phyloP scores from a whole-genome alignment of 1,140 invertebrate genomes.

The Megathymus violae region DNA sequence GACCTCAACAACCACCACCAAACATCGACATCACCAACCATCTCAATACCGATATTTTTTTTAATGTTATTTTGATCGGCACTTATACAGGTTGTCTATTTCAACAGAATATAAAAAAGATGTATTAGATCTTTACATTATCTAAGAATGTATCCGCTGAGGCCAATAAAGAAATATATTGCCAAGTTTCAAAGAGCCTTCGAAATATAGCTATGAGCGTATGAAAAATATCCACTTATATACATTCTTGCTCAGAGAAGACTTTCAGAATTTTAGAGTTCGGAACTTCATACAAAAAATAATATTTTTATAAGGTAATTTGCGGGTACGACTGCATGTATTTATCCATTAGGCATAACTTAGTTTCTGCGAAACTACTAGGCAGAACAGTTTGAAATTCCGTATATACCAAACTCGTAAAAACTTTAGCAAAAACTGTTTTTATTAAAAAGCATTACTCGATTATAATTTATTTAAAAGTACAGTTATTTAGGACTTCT shows the following conservation, averaged over 20 bases:
- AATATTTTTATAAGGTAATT: too few species aligned
- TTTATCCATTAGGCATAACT: too few species aligned
- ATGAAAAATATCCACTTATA: constrained; percentile 31
- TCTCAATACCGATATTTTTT: neutral
- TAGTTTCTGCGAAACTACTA: too few species aligned
- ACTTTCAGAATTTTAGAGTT: constrained; percentile 6
- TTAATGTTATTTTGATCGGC: neutral
- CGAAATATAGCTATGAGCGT: constrained; percentile 20
- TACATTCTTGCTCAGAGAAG: constrained; percentile 15
- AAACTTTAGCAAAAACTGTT: too few species aligned
- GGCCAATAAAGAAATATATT: constrained; percentile 12
- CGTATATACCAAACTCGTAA: too few species aligned
- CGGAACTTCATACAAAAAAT: too few species aligned
- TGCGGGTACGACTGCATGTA: too few species aligned
- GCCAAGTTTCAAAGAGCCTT: constrained; percentile 1
- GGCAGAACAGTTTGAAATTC: too few species aligned
- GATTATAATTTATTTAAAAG: too few species aligned
- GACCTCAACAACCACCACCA: too few species aligned
- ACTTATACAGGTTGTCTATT: neutral
- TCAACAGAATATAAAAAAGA: neutral
- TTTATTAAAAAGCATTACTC: too few species aligned
- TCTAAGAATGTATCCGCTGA: neutral
- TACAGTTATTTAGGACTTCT: too few species aligned
- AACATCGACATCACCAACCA: neutral
- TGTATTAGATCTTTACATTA: neutral